These are phyloP conservation scores for Trichonephila inaurata DNA, from an alignment of 1,140 invertebrate genomes.

Conservation along the genomic window DNA sequence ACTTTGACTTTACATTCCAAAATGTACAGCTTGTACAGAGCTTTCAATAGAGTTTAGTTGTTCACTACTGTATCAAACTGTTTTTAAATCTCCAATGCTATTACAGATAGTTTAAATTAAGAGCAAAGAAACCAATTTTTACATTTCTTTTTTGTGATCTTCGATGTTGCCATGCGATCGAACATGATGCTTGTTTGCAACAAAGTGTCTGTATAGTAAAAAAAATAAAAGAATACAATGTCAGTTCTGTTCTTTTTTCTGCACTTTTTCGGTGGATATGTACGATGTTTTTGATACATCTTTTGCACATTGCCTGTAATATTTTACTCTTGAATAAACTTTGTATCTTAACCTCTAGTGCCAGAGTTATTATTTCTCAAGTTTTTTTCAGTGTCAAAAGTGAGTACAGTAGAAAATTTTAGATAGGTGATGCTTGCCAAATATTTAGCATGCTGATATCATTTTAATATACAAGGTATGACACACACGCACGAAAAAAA, in stretches of 20 bases:
- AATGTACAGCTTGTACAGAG: constrained; percentile 17
- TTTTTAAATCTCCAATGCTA: constrained; percentile 4
- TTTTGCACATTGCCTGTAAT: constrained; percentile 70
- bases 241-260: neutral
- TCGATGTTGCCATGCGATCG: neutral
- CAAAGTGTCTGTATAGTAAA: neutral
- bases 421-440: neutral
- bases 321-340: constrained; percentile 73
- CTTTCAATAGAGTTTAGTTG: constrained; percentile 4
- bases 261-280: constrained; percentile 12
- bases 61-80: neutral
- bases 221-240: neutral
- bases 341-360: constrained; percentile 55
- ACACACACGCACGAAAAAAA: too few relatives aligned
- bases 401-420: neutral
- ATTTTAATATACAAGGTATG: too few relatives aligned
- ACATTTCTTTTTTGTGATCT: constrained; percentile 3
- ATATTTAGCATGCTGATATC: too few relatives aligned
- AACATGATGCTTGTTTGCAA: neutral
- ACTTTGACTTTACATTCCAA: neutral
- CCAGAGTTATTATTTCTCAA: neutral
- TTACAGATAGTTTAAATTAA: neutral
- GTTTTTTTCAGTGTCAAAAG: too few relatives aligned
- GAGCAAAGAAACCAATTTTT: neutral
- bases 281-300: constrained; percentile 70